phyloP scores from a whole-genome alignment of 2,113 vertebrate genomes.

The Dipodomys merriami region DNA sequence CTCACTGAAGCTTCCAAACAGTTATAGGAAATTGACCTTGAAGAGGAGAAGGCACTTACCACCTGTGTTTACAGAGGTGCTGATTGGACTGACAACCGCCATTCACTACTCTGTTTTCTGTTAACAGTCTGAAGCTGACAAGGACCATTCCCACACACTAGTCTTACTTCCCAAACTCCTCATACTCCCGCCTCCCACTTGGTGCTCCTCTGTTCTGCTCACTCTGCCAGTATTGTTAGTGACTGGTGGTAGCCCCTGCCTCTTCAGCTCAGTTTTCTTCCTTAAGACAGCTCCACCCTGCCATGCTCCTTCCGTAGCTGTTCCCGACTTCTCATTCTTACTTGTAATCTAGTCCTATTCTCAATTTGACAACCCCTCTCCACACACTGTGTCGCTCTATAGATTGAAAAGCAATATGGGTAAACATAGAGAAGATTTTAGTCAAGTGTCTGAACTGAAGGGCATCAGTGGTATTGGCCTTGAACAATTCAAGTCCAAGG shows the following conservation, averaged over 20 bases:
- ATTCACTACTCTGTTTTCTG: background rate
- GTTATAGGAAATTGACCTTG: background rate
- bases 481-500: background rate
- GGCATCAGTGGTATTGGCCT: fast-evolving
- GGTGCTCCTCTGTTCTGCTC: too few species aligned
- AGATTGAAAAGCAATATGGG: background rate
- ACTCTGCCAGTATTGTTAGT: background rate
- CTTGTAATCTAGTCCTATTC: background rate
- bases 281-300: background rate
- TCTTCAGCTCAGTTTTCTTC: background rate
- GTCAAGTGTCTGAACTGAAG: too few species aligned
- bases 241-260: background rate
- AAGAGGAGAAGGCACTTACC: background rate
- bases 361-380: background rate
- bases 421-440: background rate
- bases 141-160: background rate
- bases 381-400: background rate
- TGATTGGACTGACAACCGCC: too few species aligned
- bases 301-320: too few species aligned
- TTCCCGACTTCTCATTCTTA: background rate
- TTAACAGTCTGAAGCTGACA: too few species aligned
- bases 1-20: background rate
- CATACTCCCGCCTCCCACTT: background rate
- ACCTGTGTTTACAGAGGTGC: background rate
- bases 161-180: background rate